Conservation (phyloP, 2,888 invertebrate genomes). For the Tenthredo notha region DNA sequence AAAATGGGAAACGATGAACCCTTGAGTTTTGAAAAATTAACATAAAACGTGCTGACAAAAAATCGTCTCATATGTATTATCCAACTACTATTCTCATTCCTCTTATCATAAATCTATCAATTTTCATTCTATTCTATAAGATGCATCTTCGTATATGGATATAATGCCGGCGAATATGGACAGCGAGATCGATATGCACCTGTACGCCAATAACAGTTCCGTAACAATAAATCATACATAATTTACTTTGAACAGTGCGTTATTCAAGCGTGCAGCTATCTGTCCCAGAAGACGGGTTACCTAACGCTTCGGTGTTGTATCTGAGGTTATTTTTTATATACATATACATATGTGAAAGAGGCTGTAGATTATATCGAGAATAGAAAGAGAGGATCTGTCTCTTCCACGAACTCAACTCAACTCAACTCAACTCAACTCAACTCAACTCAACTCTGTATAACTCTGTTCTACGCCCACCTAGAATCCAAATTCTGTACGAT, state of each 20-base stretch:
- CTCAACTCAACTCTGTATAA: neutral
- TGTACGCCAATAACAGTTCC: neutral
- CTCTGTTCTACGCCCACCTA: slow-evolving; percentile 22
- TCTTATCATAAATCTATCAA: neutral
- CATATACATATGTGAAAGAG: neutral
- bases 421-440: too few relatives aligned
- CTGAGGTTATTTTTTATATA: neutral
- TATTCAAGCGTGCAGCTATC: neutral
- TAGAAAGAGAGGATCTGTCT: neutral
- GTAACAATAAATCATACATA: neutral
- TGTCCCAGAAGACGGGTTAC: neutral
- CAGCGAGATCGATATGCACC: neutral
- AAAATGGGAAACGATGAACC: neutral
- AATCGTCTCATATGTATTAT: neutral
- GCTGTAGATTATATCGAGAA: slow-evolving; percentile 1
- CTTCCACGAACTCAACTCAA: neutral
- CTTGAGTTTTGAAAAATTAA: neutral
- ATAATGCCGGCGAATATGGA: neutral
- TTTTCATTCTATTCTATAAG: neutral
- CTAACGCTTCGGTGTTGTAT: neutral
- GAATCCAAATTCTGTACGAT: slow-evolving; percentile 26
- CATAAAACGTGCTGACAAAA: neutral
- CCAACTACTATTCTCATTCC: neutral
- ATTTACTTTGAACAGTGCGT: neutral
- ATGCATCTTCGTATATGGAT: neutral